phyloP scores from a whole-genome alignment of 2,113 vertebrate species.

The Labrus mixtus region DNA sequence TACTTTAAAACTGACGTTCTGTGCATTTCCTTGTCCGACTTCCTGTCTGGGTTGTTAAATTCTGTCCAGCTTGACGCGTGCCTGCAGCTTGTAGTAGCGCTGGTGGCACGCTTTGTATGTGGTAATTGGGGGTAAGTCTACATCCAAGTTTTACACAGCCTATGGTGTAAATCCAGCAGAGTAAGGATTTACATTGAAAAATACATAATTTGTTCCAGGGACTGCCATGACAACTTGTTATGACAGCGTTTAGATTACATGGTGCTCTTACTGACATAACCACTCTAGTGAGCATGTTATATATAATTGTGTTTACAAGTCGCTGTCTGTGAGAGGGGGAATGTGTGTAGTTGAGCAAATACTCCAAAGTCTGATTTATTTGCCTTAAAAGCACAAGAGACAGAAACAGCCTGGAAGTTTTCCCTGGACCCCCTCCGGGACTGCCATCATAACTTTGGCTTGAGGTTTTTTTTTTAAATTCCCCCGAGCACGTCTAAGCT shows the following conservation, averaged over 20 bases:
- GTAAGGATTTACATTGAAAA: neutral
- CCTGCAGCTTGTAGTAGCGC: no score
- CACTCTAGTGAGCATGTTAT: neutral
- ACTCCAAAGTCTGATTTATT: constrained; percentile 22
- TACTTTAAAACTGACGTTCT: no score
- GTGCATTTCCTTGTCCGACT: no score
- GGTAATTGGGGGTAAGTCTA: no score
- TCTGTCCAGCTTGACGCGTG: no score
- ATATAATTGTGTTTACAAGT: neutral
- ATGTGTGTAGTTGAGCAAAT: neutral
- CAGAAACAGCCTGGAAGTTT: constrained; percentile 47
- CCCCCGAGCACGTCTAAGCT: constrained; percentile 59
- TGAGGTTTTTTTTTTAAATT: constrained; percentile 69
- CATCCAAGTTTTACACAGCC: no score
- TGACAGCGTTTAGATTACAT: neutral
- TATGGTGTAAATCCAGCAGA: neutral
- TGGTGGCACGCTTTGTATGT: no score
- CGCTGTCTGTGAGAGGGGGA: neutral
- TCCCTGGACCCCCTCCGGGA: constrained; percentile 40
- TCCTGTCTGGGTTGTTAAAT: no score
- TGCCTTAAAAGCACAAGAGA: constrained; percentile 22
- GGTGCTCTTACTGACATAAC: neutral
- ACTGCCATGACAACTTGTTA: neutral
- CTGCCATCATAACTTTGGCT: constrained; percentile 71
- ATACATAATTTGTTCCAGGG: neutral